phyloP scores from a whole-genome alignment of 1,140 invertebrate genomes.

The Drosophila mojavensis region DNA sequence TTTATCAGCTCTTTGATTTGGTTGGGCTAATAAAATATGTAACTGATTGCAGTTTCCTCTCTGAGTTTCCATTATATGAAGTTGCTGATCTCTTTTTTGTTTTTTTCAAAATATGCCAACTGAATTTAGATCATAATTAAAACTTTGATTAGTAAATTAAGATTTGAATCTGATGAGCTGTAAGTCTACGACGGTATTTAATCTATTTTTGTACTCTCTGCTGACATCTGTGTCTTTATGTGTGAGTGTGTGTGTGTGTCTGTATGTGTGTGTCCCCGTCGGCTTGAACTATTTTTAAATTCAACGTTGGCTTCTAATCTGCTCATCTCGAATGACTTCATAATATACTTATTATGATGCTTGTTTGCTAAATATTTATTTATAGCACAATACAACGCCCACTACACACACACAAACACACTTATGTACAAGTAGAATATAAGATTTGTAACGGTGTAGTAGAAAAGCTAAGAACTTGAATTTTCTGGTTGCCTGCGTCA shows the following conservation, averaged over 20 bases:
- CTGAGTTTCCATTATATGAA: no score
- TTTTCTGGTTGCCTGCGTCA: slow-evolving; percentile 67
- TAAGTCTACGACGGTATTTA: not conserved
- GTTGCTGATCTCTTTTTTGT: no score
- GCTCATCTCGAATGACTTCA: slow-evolving; percentile 46
- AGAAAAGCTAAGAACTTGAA: slow-evolving; percentile 44
- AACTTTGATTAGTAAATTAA: no score
- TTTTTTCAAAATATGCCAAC: no score
- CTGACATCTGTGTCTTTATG: not conserved
- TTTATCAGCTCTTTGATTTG: no score
- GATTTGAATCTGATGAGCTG: no score
- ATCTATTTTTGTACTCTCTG: not conserved
- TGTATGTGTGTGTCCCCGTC: slow-evolving; percentile 11
- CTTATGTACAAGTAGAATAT: not conserved
- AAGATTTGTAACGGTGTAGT: slow-evolving; percentile 16
- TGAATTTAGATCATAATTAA: no score
- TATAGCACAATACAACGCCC: slow-evolving; percentile 63
- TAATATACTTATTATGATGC: slow-evolving; percentile 30
- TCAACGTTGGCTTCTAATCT: slow-evolving; percentile 32
- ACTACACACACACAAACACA: slow-evolving; percentile 11
- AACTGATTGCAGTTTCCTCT: no score
- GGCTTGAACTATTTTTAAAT: slow-evolving; percentile 17
- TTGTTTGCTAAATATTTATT: slow-evolving; percentile 64
- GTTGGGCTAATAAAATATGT: no score
- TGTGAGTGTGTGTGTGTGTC: not conserved